These are phyloP conservation scores for Lycia hirtaria DNA, from an alignment of 2,888 invertebrate genomes.

Conservation along the genomic window DNA sequence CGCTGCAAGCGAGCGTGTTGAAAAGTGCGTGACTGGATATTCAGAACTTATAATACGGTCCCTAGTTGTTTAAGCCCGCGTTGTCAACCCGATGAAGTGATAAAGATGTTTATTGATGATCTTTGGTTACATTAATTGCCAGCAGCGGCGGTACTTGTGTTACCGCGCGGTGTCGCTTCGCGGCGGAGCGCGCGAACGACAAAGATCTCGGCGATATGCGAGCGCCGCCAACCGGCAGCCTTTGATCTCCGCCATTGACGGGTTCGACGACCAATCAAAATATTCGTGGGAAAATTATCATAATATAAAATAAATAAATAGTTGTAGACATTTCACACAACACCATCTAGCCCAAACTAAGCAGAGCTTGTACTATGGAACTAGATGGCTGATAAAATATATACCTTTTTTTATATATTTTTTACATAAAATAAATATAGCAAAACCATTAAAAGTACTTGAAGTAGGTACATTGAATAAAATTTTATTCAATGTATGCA, in stretches of 20 bases:
- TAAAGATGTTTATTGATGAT: slow-evolving; percentile 84
- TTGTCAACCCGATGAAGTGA: slow-evolving; percentile 81
- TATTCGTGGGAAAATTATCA: slow-evolving; percentile 56
- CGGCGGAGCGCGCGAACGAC: slow-evolving; percentile 74
- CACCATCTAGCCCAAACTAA: too few relatives aligned
- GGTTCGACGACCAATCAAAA: slow-evolving; percentile 79
- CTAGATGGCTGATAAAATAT: too few relatives aligned
- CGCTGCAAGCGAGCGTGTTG: slow-evolving; percentile 54
- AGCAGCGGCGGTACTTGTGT: slow-evolving; percentile 66
- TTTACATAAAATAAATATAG: too few relatives aligned
- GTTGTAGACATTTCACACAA: too few relatives aligned
- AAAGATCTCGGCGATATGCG: slow-evolving; percentile 77
- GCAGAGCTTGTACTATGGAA: too few relatives aligned
- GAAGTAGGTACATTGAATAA: too few relatives aligned
- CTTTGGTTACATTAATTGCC: slow-evolving; percentile 82
- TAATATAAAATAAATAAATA: too few relatives aligned
- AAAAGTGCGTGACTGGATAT: slow-evolving; percentile 77
- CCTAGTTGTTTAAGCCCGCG: slow-evolving; percentile 72
- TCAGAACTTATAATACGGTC: slow-evolving; percentile 70
- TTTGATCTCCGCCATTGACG: slow-evolving; percentile 74
- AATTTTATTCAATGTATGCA: slow-evolving; percentile 6
- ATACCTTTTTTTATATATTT: too few relatives aligned
- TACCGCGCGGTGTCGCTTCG: slow-evolving; percentile 65
- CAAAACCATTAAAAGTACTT: too few relatives aligned
- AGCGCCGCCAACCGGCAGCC: slow-evolving; percentile 62